These are phyloP conservation scores for Slavum lentiscoides DNA, from an alignment of 2,888 invertebrate genomes.

Conservation along the genomic window DNA sequence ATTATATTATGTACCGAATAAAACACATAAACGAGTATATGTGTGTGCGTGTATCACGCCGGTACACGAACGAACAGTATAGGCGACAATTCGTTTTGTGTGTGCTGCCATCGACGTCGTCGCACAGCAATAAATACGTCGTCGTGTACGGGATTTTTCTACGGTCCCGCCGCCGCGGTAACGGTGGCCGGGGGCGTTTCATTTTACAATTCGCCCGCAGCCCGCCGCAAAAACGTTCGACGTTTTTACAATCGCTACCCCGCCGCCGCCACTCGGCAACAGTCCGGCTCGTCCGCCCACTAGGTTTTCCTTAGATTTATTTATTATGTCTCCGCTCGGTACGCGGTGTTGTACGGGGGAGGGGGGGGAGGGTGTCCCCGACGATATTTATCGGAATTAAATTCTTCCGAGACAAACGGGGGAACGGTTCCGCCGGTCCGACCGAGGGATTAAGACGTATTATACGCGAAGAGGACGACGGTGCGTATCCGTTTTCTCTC, in stretches of 20 bases:
- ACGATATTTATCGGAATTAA: slow-evolving; percentile 52
- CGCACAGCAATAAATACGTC: slow-evolving; percentile 31
- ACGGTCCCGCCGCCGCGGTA: background rate
- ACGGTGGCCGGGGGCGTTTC: background rate
- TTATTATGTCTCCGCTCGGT: too few relatives aligned
- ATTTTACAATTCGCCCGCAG: slow-evolving; percentile 4
- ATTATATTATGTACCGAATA: background rate
- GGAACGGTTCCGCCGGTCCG: slow-evolving; percentile 11
- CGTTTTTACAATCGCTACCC: slow-evolving; percentile 18
- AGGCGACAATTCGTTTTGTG: slow-evolving; percentile 4
- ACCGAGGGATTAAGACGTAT: slow-evolving; percentile 45
- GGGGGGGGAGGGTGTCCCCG: too few relatives aligned
- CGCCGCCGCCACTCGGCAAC: too few relatives aligned
- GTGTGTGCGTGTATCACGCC: background rate
- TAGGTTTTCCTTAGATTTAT: slow-evolving; percentile 33
- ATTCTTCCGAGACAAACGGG: slow-evolving; percentile 42
- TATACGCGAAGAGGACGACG: slow-evolving; percentile 3
- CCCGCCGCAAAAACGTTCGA: background rate
- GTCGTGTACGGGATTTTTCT: background rate
- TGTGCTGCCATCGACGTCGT: background rate
- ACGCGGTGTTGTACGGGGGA: too few relatives aligned
- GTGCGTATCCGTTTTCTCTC: background rate
- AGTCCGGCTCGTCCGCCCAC: slow-evolving; percentile 26
- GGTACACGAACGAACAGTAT: background rate
- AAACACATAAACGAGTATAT: background rate